Percentiles rank a stretch among this genome's conserved stretches.
Conservation (phyloP, 2,113 vertebrate species). For the Gopherus flavomarginatus region DNA sequence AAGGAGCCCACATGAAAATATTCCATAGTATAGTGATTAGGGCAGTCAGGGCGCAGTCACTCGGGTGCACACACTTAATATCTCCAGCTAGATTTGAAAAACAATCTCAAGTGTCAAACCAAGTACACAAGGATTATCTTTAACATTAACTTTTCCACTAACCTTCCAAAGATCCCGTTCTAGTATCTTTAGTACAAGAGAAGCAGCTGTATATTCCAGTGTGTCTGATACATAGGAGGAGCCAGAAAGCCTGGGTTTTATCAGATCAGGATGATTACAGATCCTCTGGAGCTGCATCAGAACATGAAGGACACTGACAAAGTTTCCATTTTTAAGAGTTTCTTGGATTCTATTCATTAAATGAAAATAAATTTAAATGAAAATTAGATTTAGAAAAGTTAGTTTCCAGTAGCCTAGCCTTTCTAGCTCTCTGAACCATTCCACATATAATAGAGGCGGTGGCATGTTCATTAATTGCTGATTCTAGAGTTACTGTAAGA, state of each 20-base stretch:
- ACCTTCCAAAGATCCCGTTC: conserved; percentile 83
- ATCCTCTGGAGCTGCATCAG: conserved; percentile 88
- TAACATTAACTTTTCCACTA: background rate
- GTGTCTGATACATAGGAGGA: conserved; percentile 80
- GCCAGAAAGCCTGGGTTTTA: conserved; percentile 78
- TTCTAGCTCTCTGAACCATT: background rate
- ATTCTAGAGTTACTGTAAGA: no score
- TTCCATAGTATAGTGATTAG: no score
- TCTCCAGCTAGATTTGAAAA: no score
- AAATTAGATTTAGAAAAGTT: background rate
- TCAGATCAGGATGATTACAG: conserved; percentile 90
- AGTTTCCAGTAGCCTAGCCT: background rate
- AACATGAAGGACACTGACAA: conserved; percentile 86
- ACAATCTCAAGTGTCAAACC: background rate
- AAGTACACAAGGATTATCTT: background rate
- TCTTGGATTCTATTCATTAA: conserved; percentile 83
- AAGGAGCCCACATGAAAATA: no score
- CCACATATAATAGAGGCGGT: no score
- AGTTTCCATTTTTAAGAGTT: conserved; percentile 87
- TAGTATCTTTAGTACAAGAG: conserved; percentile 82
- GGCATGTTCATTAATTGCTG: no score
- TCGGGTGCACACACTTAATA: no score
- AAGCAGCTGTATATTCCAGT: conserved; percentile 80
- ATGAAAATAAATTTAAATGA: background rate
- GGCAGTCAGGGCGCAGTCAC: no score